These are phyloP conservation scores for Littorina saxatilis DNA, from an alignment of 1,140 invertebrate genomes.

Conservation along the genomic window DNA sequence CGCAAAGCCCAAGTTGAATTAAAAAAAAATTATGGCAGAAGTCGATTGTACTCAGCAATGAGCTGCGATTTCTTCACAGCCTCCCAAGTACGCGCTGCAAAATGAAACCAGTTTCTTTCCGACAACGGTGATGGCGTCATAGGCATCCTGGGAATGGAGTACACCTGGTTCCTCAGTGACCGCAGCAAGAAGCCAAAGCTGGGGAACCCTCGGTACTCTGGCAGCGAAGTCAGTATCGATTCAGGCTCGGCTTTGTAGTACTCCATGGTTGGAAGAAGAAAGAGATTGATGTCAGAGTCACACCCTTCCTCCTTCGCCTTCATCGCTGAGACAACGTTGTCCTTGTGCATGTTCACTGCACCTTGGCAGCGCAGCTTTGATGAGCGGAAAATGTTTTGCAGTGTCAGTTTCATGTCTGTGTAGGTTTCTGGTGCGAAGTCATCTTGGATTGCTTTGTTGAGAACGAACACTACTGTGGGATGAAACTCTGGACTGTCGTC, in stretches of 20 bases:
- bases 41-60: slow-evolving; percentile 87
- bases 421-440: slow-evolving; percentile 83
- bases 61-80: slow-evolving; percentile 88
- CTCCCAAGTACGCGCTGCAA: slow-evolving; percentile 88
- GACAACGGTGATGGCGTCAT: slow-evolving; percentile 68
- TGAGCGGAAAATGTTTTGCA: slow-evolving; percentile 81
- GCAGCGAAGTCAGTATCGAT: slow-evolving; percentile 55
- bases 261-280: slow-evolving; percentile 82
- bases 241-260: slow-evolving; percentile 78
- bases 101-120: slow-evolving; percentile 80
- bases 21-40: slow-evolving; percentile 82
- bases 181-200: slow-evolving; percentile 82
- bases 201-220: slow-evolving; percentile 81
- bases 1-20: no score
- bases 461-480: slow-evolving; percentile 80
- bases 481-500: slow-evolving; percentile 60
- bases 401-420: slow-evolving; percentile 82
- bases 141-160: slow-evolving; percentile 81
- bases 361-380: slow-evolving; percentile 84
- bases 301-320: slow-evolving; percentile 73
- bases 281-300: slow-evolving; percentile 83
- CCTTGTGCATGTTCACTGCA: slow-evolving; percentile 69
- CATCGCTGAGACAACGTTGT: slow-evolving; percentile 29
- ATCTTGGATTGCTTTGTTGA: slow-evolving; percentile 84
- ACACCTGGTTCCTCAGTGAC: slow-evolving; percentile 82